Conservation (phyloP, 1,140 invertebrate species). For the Teleogryllus occipitalis region DNA sequence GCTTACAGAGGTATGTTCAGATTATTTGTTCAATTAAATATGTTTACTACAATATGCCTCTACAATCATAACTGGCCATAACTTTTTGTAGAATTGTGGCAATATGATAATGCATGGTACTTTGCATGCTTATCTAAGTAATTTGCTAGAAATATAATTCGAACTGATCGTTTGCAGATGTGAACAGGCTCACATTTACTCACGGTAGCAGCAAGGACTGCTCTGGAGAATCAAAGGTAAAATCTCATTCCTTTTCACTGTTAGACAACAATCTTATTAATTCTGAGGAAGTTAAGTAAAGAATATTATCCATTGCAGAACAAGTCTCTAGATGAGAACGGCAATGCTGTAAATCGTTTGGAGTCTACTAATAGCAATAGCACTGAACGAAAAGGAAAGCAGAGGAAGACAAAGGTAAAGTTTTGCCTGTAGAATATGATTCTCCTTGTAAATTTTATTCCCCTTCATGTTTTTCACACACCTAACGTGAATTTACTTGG, state of each 20-base stretch:
- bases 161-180: not conserved
- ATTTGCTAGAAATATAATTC: not conserved
- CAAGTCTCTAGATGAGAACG: conserved; percentile 56
- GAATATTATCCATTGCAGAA: not conserved
- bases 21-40: too few relatives aligned
- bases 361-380: conserved; percentile 20
- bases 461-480: too few relatives aligned
- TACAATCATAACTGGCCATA: too few relatives aligned
- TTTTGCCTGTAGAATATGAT: not conserved
- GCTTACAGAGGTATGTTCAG: too few relatives aligned
- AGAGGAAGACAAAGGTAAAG: conserved; percentile 28
- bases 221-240: conserved; percentile 7
- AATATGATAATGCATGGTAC: too few relatives aligned
- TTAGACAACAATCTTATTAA: not conserved
- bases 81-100: too few relatives aligned
- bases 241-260: not conserved
- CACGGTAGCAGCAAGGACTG: not conserved
- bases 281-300: not conserved
- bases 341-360: conserved; percentile 43
- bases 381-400: conserved; percentile 25
- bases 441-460: too few relatives aligned
- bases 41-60: too few relatives aligned
- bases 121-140: not conserved
- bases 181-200: not conserved
- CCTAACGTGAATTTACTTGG: too few relatives aligned